Conservation (phyloP, 2,888 invertebrate genomes). For the Cremastinae sp. region DNA sequence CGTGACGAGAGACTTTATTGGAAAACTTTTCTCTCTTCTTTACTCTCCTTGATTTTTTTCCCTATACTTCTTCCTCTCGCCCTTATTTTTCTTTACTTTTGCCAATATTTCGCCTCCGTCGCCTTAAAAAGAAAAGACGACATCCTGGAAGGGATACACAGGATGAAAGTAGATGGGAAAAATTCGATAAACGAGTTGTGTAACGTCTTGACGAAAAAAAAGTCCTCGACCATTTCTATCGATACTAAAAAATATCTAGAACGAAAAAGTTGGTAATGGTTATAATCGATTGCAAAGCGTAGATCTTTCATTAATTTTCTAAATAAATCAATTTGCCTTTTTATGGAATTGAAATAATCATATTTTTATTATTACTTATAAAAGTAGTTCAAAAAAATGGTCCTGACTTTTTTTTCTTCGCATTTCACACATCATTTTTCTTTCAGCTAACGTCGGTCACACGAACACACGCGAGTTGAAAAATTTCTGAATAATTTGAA, state of each 20-base stretch:
- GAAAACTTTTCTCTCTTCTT: slow-evolving; percentile 56
- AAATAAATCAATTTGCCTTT: too few species aligned
- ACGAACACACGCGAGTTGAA: slow-evolving; percentile 39
- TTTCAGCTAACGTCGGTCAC: slow-evolving; percentile 62
- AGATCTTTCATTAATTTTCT: too few species aligned
- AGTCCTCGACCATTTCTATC: too few species aligned
- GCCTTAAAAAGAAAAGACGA: slow-evolving; percentile 34
- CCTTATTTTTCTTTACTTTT: too few species aligned
- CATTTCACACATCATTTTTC: slow-evolving; percentile 1
- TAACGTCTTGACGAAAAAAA: slow-evolving; percentile 29
- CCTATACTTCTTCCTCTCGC: not conserved
- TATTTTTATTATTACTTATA: too few species aligned
- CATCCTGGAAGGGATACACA: slow-evolving; percentile 14
- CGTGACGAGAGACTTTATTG: slow-evolving; percentile 61
- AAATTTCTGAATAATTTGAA: not conserved
- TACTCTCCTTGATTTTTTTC: not conserved
- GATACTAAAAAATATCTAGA: too few species aligned
- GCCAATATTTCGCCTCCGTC: not conserved
- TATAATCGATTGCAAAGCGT: too few species aligned
- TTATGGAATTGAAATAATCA: too few species aligned
- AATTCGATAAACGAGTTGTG: slow-evolving; percentile 34
- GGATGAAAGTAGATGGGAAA: slow-evolving; percentile 2
- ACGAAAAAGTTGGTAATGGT: too few species aligned
- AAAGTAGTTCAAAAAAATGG: slow-evolving; percentile 6
- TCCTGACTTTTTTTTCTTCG: slow-evolving; percentile 21